Evolutionary conservation across 2,888 invertebrate species (phyloP).

Genomic region (Schizotus pectinicornis): DNA sequence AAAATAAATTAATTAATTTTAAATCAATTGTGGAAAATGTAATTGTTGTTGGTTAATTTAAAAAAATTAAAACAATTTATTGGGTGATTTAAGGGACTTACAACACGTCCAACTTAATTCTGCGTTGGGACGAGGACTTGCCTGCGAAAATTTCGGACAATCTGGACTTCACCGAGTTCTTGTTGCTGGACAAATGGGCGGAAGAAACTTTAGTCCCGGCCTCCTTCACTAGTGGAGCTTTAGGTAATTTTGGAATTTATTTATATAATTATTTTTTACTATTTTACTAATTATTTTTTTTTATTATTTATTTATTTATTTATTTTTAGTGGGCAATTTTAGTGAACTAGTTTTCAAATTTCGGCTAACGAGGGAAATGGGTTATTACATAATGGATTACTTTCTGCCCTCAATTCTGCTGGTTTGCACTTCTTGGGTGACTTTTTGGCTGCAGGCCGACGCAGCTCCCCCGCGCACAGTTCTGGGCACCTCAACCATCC

Average conservation of each 20-base stretch:
- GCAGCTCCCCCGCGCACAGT: conserved; percentile 83
- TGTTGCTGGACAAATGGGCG: conserved; percentile 72
- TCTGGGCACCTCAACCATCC: conserved; percentile 82
- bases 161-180: conserved; percentile 81
- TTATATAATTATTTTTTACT: too few species aligned
- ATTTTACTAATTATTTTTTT: too few species aligned
- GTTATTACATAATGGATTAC: conserved; percentile 87
- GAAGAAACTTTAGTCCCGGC: conserved; percentile 73
- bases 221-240: conserved; percentile 69
- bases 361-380: conserved; percentile 79
- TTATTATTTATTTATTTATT: too few species aligned
- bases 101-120: conserved; percentile 75
- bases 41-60: too few species aligned
- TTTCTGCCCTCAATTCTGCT: conserved; percentile 87
- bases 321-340: conserved; percentile 80
- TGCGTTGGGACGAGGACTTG: conserved; percentile 77
- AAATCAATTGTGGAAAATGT: too few species aligned
- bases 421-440: conserved; percentile 87
- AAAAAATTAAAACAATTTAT: too few species aligned
- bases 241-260: too few species aligned
- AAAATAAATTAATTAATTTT: too few species aligned
- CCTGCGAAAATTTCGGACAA: conserved; percentile 78
- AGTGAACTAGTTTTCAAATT: conserved; percentile 81
- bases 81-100: conserved; percentile 74
- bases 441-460: conserved; percentile 88